These are phyloP conservation scores for Maniola hyperantus DNA, from an alignment of 2,888 invertebrate genomes.

Conservation along the genomic window DNA sequence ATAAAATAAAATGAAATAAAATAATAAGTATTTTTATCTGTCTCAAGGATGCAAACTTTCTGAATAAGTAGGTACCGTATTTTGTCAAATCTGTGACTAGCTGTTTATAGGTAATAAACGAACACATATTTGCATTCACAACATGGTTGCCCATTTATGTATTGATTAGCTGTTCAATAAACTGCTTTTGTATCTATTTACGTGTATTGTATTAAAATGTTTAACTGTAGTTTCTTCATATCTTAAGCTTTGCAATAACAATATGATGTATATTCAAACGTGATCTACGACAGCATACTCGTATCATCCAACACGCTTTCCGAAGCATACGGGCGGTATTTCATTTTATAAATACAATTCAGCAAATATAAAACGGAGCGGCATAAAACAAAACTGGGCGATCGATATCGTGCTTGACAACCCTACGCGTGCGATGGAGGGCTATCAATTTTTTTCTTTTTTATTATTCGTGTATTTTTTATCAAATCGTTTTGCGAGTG, in stretches of 20 bases:
- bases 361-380: constrained; percentile 28
- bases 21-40: too few species aligned
- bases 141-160: neutral
- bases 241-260: neutral
- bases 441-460: constrained; percentile 23
- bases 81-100: too few species aligned
- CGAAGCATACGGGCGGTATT: constrained; percentile 20
- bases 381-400: constrained; percentile 34
- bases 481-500: constrained; percentile 34
- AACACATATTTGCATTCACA: too few species aligned
- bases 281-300: constrained; percentile 5
- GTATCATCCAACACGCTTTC: constrained; percentile 20
- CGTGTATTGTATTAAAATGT: neutral
- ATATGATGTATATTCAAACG: constrained; percentile 9
- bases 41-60: too few species aligned
- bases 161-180: too few species aligned
- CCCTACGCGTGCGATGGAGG: constrained; percentile 27
- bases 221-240: neutral
- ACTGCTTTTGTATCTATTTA: neutral
- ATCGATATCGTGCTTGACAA: constrained; percentile 36
- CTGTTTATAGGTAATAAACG: too few species aligned
- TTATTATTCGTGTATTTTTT: constrained; percentile 31
- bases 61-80: too few species aligned
- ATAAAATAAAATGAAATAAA: too few species aligned
- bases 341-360: constrained; percentile 29